Conservation (phyloP, 2,888 invertebrate genomes). For the Agonopterix subpropinquella region DNA sequence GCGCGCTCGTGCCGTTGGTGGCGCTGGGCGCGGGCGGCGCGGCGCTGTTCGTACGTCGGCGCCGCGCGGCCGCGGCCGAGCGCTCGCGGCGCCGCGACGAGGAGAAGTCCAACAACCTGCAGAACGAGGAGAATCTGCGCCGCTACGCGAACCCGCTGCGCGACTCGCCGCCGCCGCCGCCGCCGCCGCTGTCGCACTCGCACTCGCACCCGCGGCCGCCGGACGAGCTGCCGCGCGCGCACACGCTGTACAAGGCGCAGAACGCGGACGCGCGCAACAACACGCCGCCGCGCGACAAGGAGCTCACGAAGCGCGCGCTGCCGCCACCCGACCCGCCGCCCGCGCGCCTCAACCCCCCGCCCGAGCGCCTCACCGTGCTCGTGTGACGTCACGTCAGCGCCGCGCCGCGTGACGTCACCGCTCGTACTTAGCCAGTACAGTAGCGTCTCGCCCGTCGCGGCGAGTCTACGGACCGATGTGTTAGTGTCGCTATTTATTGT, state of each 20-base stretch:
- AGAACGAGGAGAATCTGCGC: constrained; percentile 92
- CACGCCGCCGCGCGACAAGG: constrained; percentile 85
- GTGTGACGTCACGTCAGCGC: constrained; percentile 30
- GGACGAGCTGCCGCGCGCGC: constrained; percentile 74
- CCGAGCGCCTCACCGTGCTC: constrained; percentile 64
- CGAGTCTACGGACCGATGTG: not conserved
- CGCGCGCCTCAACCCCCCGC: constrained; percentile 50
- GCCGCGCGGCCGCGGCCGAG: constrained; percentile 67
- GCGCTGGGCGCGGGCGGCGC: constrained; percentile 50
- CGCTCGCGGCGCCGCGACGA: constrained; percentile 82
- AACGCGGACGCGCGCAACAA: constrained; percentile 90
- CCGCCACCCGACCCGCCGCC: constrained; percentile 57
- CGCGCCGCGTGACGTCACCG: not conserved
- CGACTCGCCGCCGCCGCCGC: constrained; percentile 29
- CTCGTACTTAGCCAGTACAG: constrained; percentile 6
- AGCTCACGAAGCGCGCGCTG: constrained; percentile 84
- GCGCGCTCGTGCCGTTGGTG: constrained; percentile 19
- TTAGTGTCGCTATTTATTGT: not conserved
- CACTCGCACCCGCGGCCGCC: constrained; percentile 53
- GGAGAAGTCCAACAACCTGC: constrained; percentile 92
- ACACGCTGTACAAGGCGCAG: constrained; percentile 88
- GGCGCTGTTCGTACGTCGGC: constrained; percentile 26
- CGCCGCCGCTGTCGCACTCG: constrained; percentile 38
- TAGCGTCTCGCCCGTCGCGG: not conserved
- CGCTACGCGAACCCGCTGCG: constrained; percentile 88